Evolutionary conservation across 1,140 invertebrate species (phyloP).

Genomic region (Scaptomyza hsui): DNA sequence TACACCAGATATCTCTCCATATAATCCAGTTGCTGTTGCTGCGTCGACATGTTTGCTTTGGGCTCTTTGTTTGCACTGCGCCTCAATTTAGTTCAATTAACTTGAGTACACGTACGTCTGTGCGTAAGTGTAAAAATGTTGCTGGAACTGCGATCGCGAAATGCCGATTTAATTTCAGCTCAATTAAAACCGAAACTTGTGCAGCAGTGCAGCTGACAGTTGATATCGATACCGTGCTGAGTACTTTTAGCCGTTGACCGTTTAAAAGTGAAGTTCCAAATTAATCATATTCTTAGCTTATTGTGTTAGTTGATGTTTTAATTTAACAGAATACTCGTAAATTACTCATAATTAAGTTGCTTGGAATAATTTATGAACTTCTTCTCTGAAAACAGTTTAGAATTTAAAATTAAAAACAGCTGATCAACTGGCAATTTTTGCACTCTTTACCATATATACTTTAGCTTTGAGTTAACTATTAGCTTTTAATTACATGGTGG

Average conservation of each 20-base stretch:
- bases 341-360: too few relatives aligned
- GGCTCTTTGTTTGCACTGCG: not conserved
- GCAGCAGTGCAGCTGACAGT: not conserved
- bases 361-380: too few relatives aligned
- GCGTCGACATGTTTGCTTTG: conserved; percentile 52
- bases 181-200: conserved; percentile 3
- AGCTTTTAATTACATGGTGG: not conserved
- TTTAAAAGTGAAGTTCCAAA: not conserved
- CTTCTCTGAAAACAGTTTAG: too few relatives aligned
- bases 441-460: too few relatives aligned
- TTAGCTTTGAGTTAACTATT: too few relatives aligned
- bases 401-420: too few relatives aligned
- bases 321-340: too few relatives aligned
- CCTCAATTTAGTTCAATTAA: conserved; percentile 19
- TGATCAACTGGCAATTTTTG: too few relatives aligned
- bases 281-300: not conserved
- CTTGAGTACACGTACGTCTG: conserved; percentile 14
- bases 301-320: not conserved
- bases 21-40: conserved; percentile 64
- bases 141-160: not conserved
- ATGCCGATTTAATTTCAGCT: not conserved
- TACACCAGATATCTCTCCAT: conserved; percentile 66
- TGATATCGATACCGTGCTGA: conserved; percentile 9
- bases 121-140: not conserved
- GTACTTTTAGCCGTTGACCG: not conserved